These are phyloP conservation scores for Drosophila borborema DNA, from an alignment of 2,888 invertebrate species.

Conservation along the genomic window DNA sequence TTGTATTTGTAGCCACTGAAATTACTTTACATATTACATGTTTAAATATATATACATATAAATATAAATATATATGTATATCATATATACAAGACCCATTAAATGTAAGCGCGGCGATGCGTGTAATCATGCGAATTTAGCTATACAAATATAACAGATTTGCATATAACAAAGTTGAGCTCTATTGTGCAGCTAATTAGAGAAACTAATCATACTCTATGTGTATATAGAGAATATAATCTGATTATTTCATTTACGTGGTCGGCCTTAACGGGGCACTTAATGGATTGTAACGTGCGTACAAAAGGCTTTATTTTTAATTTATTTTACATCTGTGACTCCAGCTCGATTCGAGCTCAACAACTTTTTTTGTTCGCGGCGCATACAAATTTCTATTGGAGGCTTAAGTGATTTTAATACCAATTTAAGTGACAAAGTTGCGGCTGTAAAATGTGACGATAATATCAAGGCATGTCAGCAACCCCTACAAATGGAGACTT, in stretches of 20 bases:
- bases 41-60: not conserved
- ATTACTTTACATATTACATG: constrained; percentile 12
- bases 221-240: not conserved
- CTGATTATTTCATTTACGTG: constrained; percentile 10
- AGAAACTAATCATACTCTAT: constrained; percentile 8
- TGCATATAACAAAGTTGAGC: constrained; percentile 19
- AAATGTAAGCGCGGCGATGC: constrained; percentile 44
- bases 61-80: not conserved
- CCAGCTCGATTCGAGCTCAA: constrained; percentile 9
- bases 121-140: constrained; percentile 48
- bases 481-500: not conserved
- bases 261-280: not conserved
- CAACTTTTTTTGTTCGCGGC: constrained; percentile 12
- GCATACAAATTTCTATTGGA: constrained; percentile 62
- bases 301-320: not conserved
- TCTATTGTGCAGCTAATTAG: constrained; percentile 59
- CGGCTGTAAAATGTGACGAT: constrained; percentile 26
- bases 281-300: constrained; percentile 2
- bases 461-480: constrained; percentile 56
- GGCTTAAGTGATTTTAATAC: constrained; percentile 64
- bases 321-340: constrained; percentile 28
- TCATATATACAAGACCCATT: not conserved
- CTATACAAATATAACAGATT: constrained; percentile 36
- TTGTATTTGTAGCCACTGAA: not conserved
- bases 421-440: constrained; percentile 68